Percentiles rank a stretch among this genome's conserved stretches.
phyloP scores from a whole-genome alignment of 2,797 vertebrate species.

The Callimico goeldii region DNA sequence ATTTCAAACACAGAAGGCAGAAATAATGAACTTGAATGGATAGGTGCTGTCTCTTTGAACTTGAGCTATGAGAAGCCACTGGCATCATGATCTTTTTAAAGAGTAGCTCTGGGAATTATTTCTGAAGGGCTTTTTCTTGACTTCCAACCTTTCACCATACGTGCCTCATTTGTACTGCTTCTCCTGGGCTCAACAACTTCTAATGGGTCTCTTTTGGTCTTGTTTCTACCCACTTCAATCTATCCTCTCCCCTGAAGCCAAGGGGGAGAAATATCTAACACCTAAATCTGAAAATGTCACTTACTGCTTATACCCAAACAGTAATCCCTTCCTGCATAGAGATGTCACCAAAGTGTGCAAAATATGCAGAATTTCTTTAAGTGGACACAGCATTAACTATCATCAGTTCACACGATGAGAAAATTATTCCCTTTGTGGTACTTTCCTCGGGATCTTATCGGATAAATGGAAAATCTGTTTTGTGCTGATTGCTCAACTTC shows the following conservation, averaged over 20 bases:
- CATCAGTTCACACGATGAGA: not conserved
- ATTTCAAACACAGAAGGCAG: not conserved
- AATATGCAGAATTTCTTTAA: not conserved
- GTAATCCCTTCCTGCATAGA: no score
- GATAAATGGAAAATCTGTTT: not conserved
- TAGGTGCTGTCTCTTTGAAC: not conserved
- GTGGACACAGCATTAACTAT: not conserved
- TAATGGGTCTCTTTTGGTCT: not conserved
- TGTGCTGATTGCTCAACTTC: not conserved
- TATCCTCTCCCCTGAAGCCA: not conserved
- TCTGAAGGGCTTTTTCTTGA: not conserved
- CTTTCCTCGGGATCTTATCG: not conserved
- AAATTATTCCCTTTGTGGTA: not conserved
- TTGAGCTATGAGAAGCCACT: not conserved
- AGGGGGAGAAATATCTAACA: not conserved
- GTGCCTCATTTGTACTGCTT: not conserved
- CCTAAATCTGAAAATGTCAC: not conserved
- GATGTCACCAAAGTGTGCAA: not conserved
- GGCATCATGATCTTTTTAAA: not conserved
- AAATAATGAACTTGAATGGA: not conserved
- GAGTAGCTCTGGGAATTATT: not conserved
- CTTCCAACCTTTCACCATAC: not conserved
- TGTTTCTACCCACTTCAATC: not conserved
- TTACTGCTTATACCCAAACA: not conserved
- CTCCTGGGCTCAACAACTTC: not conserved